Percentiles rank a stretch among this genome's conserved stretches.
Evolutionary conservation across 2,797 vertebrate species (phyloP).

Genomic region (Lateolabrax maculatus): DNA sequence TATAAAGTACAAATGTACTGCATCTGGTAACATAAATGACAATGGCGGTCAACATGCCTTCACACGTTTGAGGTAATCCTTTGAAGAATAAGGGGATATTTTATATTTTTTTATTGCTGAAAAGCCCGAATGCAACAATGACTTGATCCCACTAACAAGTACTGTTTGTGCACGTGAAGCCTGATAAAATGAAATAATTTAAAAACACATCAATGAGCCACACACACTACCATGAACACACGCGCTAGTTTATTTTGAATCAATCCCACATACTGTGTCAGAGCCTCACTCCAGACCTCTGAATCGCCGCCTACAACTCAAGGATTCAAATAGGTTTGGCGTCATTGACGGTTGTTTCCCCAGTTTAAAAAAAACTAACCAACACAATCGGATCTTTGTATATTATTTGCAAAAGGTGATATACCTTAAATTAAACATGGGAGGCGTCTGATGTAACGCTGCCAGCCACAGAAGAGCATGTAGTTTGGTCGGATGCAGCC

Average conservation of each 20-base stretch:
- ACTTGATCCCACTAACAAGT: not conserved
- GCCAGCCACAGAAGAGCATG: too few species aligned
- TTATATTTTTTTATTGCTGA: not conserved
- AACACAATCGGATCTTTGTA: too few species aligned
- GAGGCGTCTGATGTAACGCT: too few species aligned
- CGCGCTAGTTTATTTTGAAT: too few species aligned
- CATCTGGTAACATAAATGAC: not conserved
- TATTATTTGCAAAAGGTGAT: not conserved
- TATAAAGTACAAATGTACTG: constrained; percentile 19
- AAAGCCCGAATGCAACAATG: not conserved
- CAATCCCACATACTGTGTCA: too few species aligned
- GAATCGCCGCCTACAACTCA: too few species aligned
- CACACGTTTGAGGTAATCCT: not conserved
- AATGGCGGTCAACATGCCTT: not conserved
- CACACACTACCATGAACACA: too few species aligned
- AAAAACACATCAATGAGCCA: too few species aligned
- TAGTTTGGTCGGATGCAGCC: not conserved
- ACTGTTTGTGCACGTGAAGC: not conserved
- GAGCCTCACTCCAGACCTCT: too few species aligned
- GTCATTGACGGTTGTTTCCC: too few species aligned
- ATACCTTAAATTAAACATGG: not conserved
- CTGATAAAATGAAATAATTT: not conserved
- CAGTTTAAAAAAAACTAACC: too few species aligned
- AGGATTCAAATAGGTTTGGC: too few species aligned
- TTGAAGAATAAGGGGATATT: not conserved